These are phyloP conservation scores for Diabrotica undecimpunctata DNA, from an alignment of 1,140 invertebrate genomes.

Conservation along the genomic window DNA sequence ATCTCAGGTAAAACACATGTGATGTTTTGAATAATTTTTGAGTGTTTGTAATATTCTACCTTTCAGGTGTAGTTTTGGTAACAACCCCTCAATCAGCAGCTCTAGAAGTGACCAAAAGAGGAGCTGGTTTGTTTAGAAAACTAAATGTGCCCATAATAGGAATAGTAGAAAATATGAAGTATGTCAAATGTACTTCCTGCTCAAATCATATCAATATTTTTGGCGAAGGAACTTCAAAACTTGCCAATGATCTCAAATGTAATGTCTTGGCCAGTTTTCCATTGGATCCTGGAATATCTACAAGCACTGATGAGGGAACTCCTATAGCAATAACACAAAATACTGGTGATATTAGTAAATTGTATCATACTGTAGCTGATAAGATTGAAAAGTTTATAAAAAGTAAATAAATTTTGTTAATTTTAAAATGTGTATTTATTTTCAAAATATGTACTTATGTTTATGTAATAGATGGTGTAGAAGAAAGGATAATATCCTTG, in stretches of 20 bases:
- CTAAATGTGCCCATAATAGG: conserved; percentile 76
- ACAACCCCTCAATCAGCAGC: conserved; percentile 83
- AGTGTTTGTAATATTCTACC: conserved; percentile 23
- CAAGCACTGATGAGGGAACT: conserved; percentile 69
- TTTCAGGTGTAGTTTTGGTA: conserved; percentile 70
- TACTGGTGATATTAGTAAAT: conserved; percentile 55
- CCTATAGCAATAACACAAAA: conserved; percentile 73
- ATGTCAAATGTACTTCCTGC: conserved; percentile 70
- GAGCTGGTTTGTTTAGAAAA: conserved; percentile 77
- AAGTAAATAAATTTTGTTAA: conserved; percentile 11
- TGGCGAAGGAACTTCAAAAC: conserved; percentile 53
- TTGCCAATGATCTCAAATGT: conserved; percentile 55
- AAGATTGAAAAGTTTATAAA: conserved; percentile 52
- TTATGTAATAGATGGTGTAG: no score
- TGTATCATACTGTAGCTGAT: conserved; percentile 56
- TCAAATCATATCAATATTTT: conserved; percentile 59
- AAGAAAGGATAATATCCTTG: no score
- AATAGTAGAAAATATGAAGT: conserved; percentile 83
- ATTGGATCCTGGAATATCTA: conserved; percentile 65
- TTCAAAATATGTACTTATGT: not conserved
- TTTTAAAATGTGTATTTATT: not conserved
- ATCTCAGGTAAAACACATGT: conserved; percentile 59
- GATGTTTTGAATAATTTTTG: no score
- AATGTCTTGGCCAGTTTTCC: conserved; percentile 71
- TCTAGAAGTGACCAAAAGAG: conserved; percentile 74